phyloP scores from a whole-genome alignment of 1,140 invertebrate species.

The Diorhabda elongata region DNA sequence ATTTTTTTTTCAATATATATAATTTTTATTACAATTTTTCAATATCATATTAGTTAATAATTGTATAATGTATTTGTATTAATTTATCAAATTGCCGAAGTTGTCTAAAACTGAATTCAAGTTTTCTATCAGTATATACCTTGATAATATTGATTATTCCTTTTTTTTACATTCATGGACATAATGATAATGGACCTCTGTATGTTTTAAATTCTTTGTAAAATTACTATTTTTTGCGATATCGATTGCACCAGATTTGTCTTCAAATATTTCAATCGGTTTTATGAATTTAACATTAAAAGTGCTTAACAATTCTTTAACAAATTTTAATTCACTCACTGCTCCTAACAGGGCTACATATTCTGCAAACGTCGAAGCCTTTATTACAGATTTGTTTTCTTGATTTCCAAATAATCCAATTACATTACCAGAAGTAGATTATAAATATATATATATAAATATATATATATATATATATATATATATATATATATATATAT shows the following conservation, averaged over 20 bases:
- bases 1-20: too few relatives aligned
- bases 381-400: conserved; percentile 33
- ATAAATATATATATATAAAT: conserved; percentile 30
- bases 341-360: conserved; percentile 34
- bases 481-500: neutral
- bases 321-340: conserved; percentile 24
- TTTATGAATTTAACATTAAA: conserved; percentile 21
- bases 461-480: too few relatives aligned
- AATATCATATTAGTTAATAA: too few relatives aligned
- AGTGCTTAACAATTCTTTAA: conserved; percentile 20
- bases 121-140: too few relatives aligned
- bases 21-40: too few relatives aligned
- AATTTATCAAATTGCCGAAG: too few relatives aligned
- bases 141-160: too few relatives aligned
- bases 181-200: conserved; percentile 8
- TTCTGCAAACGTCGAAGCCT: conserved; percentile 33
- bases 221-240: conserved; percentile 31
- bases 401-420: conserved; percentile 34
- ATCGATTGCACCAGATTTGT: conserved; percentile 29
- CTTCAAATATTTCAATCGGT: conserved; percentile 24
- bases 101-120: too few relatives aligned
- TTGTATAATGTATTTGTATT: too few relatives aligned
- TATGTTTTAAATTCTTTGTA: conserved; percentile 12
- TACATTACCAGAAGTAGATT: conserved; percentile 43
- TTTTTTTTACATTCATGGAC: too few relatives aligned